Evolutionary conservation across 1,140 invertebrate species (phyloP).

Genomic region (Trigoniulus corallinus): DNA sequence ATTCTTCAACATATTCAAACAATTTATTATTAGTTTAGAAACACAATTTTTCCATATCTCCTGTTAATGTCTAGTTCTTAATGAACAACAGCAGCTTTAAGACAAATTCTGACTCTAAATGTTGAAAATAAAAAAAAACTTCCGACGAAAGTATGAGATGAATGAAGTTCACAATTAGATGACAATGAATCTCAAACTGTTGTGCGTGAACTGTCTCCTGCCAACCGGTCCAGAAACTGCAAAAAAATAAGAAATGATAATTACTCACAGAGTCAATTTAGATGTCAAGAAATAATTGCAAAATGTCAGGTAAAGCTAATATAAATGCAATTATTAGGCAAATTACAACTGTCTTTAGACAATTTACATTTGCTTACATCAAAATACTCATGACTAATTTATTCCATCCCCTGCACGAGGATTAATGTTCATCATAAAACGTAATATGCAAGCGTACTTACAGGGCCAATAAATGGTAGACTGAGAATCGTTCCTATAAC

Average conservation of each 20-base stretch:
- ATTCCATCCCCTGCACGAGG: slow-evolving; percentile 1
- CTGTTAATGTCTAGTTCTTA: too few relatives aligned
- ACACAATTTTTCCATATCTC: too few relatives aligned
- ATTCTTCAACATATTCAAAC: too few relatives aligned
- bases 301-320: too few relatives aligned
- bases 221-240: slow-evolving; percentile 9
- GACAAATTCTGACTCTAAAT: too few relatives aligned
- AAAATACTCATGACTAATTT: background rate
- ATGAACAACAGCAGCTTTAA: too few relatives aligned
- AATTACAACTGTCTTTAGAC: background rate
- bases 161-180: too few relatives aligned
- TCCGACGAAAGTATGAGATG: too few relatives aligned
- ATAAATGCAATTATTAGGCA: too few relatives aligned
- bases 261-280: background rate
- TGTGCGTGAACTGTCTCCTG: slow-evolving; percentile 9
- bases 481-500: slow-evolving; percentile 39
- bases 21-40: too few relatives aligned
- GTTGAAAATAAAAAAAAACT: too few relatives aligned
- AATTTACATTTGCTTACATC: background rate
- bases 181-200: slow-evolving; percentile 8
- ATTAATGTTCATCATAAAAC: slow-evolving; percentile 7
- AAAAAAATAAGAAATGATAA: slow-evolving; percentile 1
- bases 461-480: slow-evolving; percentile 39
- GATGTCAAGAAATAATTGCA: background rate
- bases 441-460: slow-evolving; percentile 20